Evolutionary conservation across 2,113 vertebrate species (phyloP).

Genomic region (Okapia johnstoni): DNA sequence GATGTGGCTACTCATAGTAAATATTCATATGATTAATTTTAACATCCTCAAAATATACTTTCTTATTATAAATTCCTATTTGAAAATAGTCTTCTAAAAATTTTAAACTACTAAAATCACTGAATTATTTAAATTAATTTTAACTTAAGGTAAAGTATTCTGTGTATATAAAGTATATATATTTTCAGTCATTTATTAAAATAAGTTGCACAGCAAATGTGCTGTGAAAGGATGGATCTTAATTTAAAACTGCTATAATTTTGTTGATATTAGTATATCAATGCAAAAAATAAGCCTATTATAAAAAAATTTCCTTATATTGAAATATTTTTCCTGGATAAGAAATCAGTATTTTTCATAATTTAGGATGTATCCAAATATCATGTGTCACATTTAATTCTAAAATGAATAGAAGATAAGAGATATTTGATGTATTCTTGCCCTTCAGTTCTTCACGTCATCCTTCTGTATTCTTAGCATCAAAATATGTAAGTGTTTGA

Average conservation of each 20-base stretch:
- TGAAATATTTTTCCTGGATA: neutral
- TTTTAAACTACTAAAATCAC: neutral
- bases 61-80: slow-evolving; percentile 17
- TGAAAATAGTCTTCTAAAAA: neutral
- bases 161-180: neutral
- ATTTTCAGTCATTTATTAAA: neutral
- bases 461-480: neutral
- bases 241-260: neutral
- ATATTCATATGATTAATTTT: neutral
- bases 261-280: neutral
- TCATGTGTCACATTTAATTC: neutral
- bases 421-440: neutral
- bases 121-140: slow-evolving; percentile 7
- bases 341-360: neutral
- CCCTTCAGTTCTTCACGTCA: neutral
- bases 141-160: neutral
- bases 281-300: neutral
- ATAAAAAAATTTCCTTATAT: neutral
- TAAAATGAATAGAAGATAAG: neutral
- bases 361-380: neutral
- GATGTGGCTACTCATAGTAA: neutral
- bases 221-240: neutral
- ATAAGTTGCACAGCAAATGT: neutral
- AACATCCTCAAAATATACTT: neutral
- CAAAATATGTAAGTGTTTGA: neutral